Evolutionary conservation across 35 echinoderm and acorn worm species (phyloP).

Genomic region (Holothuria glaberrima): DNA sequence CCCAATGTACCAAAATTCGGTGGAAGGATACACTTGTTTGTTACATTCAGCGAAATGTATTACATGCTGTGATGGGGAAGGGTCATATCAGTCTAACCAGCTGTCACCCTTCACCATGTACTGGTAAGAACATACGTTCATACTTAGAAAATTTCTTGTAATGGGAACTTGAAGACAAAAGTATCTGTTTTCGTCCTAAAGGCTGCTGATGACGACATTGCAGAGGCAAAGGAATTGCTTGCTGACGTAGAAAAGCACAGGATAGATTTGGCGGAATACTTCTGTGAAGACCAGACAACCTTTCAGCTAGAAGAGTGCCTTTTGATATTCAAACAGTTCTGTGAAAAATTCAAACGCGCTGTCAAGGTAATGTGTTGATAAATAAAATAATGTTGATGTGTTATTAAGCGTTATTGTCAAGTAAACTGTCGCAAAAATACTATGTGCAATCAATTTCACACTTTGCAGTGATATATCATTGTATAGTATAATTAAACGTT

Average conservation of each 20-base stretch:
- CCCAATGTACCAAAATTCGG: too few relatives aligned
- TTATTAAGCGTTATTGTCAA: too few relatives aligned
- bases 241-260: constrained; percentile 70
- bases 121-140: neutral
- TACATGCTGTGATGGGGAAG: too few relatives aligned
- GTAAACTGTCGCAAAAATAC: too few relatives aligned
- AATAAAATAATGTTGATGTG: too few relatives aligned
- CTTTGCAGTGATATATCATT: too few relatives aligned
- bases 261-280: constrained; percentile 79
- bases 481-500: too few relatives aligned
- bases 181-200: constrained; percentile 7
- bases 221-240: constrained; percentile 75
- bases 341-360: constrained; percentile 94
- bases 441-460: too few relatives aligned
- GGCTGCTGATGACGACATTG: constrained; percentile 76
- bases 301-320: constrained; percentile 98
- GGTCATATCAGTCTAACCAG: neutral
- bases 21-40: too few relatives aligned
- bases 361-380: constrained; percentile 64
- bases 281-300: constrained; percentile 87
- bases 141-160: neutral
- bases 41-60: too few relatives aligned
- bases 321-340: constrained; percentile 88
- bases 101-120: neutral
- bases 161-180: neutral